phyloP scores from a whole-genome alignment of 1,140 invertebrate species.

The Lasioglossum albipes region DNA sequence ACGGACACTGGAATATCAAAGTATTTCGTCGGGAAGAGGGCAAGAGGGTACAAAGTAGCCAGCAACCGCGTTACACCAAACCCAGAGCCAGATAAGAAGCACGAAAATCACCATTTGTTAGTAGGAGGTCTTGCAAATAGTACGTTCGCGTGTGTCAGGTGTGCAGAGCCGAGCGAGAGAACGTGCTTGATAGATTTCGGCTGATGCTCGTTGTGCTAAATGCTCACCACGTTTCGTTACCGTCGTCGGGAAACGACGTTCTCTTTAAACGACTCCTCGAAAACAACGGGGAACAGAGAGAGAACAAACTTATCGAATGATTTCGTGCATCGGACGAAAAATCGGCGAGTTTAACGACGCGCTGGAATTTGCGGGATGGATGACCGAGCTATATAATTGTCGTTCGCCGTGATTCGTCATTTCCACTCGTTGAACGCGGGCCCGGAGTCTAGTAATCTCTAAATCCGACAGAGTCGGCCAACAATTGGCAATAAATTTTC shows the following conservation, averaged over 20 bases:
- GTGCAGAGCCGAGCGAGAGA: slow-evolving; percentile 57
- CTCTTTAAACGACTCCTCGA: no score
- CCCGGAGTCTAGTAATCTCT: slow-evolving; percentile 19
- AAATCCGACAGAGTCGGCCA: slow-evolving; percentile 27
- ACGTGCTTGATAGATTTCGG: slow-evolving; percentile 29
- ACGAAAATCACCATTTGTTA: slow-evolving; percentile 75
- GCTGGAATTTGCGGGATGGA: neutral
- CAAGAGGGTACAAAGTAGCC: slow-evolving; percentile 76
- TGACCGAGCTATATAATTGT: slow-evolving; percentile 21
- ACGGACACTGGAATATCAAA: slow-evolving; percentile 14
- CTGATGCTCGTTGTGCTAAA: neutral
- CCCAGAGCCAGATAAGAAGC: slow-evolving; percentile 74
- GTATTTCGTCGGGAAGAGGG: slow-evolving; percentile 3
- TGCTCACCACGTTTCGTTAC: slow-evolving; percentile 12
- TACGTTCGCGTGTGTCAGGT: slow-evolving; percentile 60
- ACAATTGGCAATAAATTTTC: slow-evolving; percentile 45
- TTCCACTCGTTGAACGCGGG: neutral
- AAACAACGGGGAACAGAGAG: slow-evolving; percentile 38
- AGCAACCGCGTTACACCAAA: slow-evolving; percentile 80
- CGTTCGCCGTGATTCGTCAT: slow-evolving; percentile 14
- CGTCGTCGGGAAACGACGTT: neutral
- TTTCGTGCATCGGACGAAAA: no score
- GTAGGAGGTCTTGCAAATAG: slow-evolving; percentile 67
- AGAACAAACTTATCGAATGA: slow-evolving; percentile 39
- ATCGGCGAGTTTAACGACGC: neutral